These are phyloP conservation scores for Agelaius tricolor DNA, from an alignment of 2,113 vertebrate genomes.

Conservation along the genomic window DNA sequence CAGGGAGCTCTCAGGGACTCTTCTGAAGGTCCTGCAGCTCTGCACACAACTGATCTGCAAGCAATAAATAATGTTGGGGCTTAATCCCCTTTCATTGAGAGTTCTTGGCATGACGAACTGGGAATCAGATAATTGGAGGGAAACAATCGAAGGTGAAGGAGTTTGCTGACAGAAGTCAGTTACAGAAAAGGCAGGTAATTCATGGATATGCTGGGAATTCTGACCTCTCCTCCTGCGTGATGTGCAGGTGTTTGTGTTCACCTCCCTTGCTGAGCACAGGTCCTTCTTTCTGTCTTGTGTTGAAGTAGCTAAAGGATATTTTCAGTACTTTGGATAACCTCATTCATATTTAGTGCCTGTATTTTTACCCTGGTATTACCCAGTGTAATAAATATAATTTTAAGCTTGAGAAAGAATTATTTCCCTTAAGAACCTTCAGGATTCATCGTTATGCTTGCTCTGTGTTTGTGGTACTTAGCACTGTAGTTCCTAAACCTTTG, in stretches of 20 bases:
- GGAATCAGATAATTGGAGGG: not conserved
- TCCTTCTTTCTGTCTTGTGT: not conserved
- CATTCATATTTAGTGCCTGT: not conserved
- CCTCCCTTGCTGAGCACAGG: not conserved
- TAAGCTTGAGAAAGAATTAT: not conserved
- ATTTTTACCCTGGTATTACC: not conserved
- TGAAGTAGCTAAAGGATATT: not conserved
- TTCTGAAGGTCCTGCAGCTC: not conserved
- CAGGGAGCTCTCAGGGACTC: not conserved
- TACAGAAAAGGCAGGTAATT: not conserved
- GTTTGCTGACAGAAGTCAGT: not conserved
- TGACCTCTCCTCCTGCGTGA: not conserved
- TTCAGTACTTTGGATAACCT: not conserved
- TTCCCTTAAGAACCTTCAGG: slow-evolving; percentile 4
- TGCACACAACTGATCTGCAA: not conserved
- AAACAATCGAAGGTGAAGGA: not conserved
- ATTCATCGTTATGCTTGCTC: not conserved
- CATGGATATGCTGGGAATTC: not conserved
- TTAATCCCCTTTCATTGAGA: not conserved
- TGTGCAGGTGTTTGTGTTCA: not conserved
- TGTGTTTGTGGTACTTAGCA: not conserved
- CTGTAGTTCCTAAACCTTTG: not conserved
- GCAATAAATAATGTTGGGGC: not conserved
- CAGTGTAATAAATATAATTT: slow-evolving; percentile 8
- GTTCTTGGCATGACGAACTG: not conserved